Conservation (phyloP, 2,797 vertebrate genomes). For the Danio albolineatus region DNA sequence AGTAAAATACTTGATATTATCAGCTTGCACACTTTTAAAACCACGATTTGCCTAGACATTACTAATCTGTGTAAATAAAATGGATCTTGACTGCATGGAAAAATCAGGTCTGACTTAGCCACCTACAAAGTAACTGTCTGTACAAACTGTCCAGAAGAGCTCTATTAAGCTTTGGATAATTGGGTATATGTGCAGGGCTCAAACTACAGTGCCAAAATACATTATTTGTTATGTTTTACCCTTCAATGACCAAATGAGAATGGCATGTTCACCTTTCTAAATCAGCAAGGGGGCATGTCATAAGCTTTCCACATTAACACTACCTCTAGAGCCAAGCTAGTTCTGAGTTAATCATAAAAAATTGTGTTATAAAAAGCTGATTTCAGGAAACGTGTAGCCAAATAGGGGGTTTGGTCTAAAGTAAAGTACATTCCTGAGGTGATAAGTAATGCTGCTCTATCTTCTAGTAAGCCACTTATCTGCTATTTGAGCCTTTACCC, state of each 20-base stretch:
- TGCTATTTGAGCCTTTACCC: conserved; percentile 26
- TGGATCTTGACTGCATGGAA: background rate
- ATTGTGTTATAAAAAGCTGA: conserved; percentile 64
- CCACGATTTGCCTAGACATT: too few relatives aligned
- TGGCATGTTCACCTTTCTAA: conserved; percentile 76
- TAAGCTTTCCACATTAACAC: conserved; percentile 53
- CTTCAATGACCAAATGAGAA: conserved; percentile 69
- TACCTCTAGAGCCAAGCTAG: conserved; percentile 62
- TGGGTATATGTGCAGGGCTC: background rate
- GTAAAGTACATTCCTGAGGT: conserved; percentile 63
- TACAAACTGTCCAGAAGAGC: background rate
- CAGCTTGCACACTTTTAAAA: background rate
- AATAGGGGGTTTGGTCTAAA: conserved; percentile 60
- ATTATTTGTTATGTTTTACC: conserved; percentile 38
- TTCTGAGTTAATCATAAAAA: conserved; percentile 68
- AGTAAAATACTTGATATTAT: background rate
- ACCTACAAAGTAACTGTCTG: background rate
- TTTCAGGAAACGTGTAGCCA: conserved; percentile 54
- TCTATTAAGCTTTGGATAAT: background rate
- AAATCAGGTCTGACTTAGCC: background rate
- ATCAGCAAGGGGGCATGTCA: conserved; percentile 67
- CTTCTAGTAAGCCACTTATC: conserved; percentile 32
- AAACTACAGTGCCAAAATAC: background rate
- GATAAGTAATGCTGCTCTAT: conserved; percentile 67
- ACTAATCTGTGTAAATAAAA: background rate